Conservation (phyloP, 2,888 invertebrate species). For the Ryuthela nishihirai region DNA sequence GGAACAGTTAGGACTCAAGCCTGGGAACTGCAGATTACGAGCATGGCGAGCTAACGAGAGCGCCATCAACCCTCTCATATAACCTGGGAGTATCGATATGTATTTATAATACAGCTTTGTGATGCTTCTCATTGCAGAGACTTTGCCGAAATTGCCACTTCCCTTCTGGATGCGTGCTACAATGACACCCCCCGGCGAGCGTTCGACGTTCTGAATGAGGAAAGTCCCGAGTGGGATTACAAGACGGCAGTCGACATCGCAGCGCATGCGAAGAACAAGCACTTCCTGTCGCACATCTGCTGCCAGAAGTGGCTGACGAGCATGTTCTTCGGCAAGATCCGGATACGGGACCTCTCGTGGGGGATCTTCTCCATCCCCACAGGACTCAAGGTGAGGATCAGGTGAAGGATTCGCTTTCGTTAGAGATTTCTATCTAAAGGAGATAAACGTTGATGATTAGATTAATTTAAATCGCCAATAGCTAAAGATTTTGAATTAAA, state of each 20-base stretch:
- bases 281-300: slow-evolving; percentile 54
- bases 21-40: too few relatives aligned
- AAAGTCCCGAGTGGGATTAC: slow-evolving; percentile 50
- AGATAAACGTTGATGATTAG: too few relatives aligned
- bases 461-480: too few relatives aligned
- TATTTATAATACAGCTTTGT: too few relatives aligned
- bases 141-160: slow-evolving; percentile 45
- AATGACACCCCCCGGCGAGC: slow-evolving; percentile 46
- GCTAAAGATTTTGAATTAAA: too few relatives aligned
- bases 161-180: slow-evolving; percentile 49
- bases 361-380: slow-evolving; percentile 47
- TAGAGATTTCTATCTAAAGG: too few relatives aligned
- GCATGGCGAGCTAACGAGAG: too few relatives aligned
- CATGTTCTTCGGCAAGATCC: slow-evolving; percentile 50
- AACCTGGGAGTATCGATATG: too few relatives aligned
- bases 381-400: slow-evolving; percentile 49
- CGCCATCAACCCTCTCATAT: too few relatives aligned
- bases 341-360: slow-evolving; percentile 49
- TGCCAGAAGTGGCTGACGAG: slow-evolving; percentile 56
- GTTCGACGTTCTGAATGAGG: slow-evolving; percentile 48
- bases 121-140: slow-evolving; percentile 32
- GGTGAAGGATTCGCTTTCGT: too few relatives aligned
- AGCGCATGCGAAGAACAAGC: slow-evolving; percentile 49
- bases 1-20: too few relatives aligned
- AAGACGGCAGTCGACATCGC: slow-evolving; percentile 51